These are phyloP conservation scores for Diabrotica undecimpunctata DNA, from an alignment of 1,140 invertebrate genomes.

Conservation along the genomic window DNA sequence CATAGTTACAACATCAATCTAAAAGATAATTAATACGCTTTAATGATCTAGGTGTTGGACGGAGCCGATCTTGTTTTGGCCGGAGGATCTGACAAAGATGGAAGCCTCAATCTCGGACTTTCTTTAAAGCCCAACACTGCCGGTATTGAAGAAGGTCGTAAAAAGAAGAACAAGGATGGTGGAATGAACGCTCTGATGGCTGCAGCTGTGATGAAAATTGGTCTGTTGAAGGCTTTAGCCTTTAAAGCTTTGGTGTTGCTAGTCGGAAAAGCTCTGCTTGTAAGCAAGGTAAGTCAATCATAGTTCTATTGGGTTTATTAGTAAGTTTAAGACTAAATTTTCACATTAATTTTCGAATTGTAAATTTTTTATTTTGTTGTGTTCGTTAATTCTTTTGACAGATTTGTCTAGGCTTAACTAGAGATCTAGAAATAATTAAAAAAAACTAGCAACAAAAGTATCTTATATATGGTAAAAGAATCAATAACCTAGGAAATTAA, in stretches of 20 bases:
- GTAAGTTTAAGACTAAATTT: background rate
- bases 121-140: constrained; percentile 59
- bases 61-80: constrained; percentile 73
- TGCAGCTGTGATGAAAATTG: constrained; percentile 72
- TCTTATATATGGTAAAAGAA: no score
- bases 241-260: constrained; percentile 77
- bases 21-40: no score
- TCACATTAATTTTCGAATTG: background rate
- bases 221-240: constrained; percentile 70
- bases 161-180: constrained; percentile 68
- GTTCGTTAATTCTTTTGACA: no score
- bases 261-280: constrained; percentile 76
- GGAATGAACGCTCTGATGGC: constrained; percentile 71
- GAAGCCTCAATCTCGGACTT: constrained; percentile 67
- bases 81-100: constrained; percentile 63
- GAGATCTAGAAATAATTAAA: no score
- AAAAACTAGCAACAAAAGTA: no score
- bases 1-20: no score
- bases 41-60: constrained; percentile 54
- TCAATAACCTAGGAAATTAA: no score
- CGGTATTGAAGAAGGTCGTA: constrained; percentile 52
- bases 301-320: no score
- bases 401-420: no score
- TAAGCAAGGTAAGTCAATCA: constrained; percentile 58
- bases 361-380: no score